A percentile compares a stretch with the other conserved stretches of the same genome.
Conservation (phyloP, 2,797 vertebrate species). For the Sorex maritimensis region DNA sequence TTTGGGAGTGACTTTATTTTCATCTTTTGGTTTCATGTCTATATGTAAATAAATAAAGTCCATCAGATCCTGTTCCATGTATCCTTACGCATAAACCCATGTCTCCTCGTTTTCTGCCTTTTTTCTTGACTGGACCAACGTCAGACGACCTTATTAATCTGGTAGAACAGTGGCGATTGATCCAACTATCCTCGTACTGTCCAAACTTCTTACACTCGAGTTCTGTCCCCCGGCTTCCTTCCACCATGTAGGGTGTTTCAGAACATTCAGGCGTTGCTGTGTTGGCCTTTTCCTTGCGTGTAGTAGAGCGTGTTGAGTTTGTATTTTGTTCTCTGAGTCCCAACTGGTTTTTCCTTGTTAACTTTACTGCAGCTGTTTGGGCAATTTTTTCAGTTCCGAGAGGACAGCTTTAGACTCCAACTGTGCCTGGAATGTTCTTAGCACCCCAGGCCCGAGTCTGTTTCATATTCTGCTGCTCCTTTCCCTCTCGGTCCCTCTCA, state of each 20-base stretch:
- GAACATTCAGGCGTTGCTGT: conserved; percentile 22
- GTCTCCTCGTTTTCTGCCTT: neutral
- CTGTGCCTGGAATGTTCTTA: neutral
- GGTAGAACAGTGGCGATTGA: neutral
- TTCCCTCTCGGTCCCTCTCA: neutral
- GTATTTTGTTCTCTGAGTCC: neutral
- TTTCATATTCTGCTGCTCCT: neutral
- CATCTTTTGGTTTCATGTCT: neutral
- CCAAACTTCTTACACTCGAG: neutral
- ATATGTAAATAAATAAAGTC: conserved; percentile 26
- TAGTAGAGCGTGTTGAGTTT: neutral
- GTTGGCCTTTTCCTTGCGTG: neutral
- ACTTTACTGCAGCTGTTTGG: conserved; percentile 14
- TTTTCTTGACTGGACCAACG: conserved; percentile 7
- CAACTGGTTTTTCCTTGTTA: neutral
- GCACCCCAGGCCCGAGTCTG: neutral
- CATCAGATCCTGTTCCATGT: neutral
- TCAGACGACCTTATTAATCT: neutral
- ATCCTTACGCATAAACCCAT: neutral
- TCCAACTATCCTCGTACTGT: neutral
- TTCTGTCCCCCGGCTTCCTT: too few relatives aligned
- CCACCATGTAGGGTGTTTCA: neutral
- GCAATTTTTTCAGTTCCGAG: neutral
- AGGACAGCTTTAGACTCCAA: conserved; percentile 4
- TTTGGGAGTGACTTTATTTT: conserved; percentile 55